Conservation (phyloP, 2,113 vertebrate species). For the Ictalurus punctatus region DNA sequence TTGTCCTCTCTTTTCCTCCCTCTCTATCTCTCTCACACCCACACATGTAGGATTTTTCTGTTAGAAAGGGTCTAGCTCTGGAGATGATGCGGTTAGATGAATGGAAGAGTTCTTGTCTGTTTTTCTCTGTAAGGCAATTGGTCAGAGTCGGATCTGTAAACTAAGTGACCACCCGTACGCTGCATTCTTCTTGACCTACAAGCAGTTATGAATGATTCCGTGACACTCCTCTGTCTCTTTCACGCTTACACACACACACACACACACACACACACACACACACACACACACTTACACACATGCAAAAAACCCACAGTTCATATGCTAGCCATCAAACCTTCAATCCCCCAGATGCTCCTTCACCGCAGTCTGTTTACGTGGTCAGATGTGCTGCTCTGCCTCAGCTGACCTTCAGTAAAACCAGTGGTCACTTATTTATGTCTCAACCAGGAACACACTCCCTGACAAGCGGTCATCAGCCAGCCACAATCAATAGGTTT, state of each 20-base stretch:
- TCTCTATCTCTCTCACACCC: conserved; percentile 11
- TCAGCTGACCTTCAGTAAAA: conserved; percentile 22
- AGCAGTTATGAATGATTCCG: conserved; percentile 39
- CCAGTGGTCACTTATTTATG: conserved; percentile 11
- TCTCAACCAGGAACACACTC: conserved; percentile 13
- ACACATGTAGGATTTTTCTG: conserved; percentile 30
- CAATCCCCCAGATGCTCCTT: conserved; percentile 58
- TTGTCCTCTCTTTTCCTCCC: conserved; percentile 10
- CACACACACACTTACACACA: background rate
- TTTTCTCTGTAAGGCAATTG: conserved; percentile 46
- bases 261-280: background rate
- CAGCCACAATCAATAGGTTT: conserved; percentile 25
- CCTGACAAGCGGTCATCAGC: conserved; percentile 8
- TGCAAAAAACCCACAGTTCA: conserved; percentile 3
- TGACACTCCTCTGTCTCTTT: conserved; percentile 6
- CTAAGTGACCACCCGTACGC: conserved; percentile 59
- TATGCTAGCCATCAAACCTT: conserved; percentile 51
- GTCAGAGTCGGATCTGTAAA: conserved; percentile 55
- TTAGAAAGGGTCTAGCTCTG: conserved; percentile 20
- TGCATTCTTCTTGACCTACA: conserved; percentile 39
- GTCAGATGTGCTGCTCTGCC: conserved; percentile 11
- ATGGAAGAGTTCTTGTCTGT: conserved; percentile 39
- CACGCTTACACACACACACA: conserved; percentile 10
- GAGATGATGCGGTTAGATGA: conserved; percentile 40
- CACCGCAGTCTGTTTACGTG: conserved; percentile 39